A percentile compares a stretch with the other conserved stretches of the same genome.
These are phyloP conservation scores for Menura novaehollandiae DNA, from an alignment of 2,113 vertebrate species.

Conservation along the genomic window DNA sequence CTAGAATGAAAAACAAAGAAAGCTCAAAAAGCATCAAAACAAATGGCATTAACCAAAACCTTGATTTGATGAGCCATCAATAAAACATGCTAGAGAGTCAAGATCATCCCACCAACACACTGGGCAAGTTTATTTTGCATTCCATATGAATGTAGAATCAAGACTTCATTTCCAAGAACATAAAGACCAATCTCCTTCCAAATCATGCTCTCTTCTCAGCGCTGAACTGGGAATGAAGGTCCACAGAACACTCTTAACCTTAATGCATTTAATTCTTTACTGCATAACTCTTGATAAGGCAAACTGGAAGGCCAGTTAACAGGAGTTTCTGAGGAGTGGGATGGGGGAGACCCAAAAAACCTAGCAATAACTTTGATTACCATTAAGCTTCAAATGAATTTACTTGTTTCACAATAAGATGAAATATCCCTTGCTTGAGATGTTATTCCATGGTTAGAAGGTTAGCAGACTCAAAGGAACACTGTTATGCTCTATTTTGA, in stretches of 20 bases:
- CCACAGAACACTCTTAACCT: background rate
- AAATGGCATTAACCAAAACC: background rate
- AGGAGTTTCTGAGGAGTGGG: background rate
- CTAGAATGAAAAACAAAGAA: background rate
- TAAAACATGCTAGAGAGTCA: background rate
- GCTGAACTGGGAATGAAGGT: background rate
- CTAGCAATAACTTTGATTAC: background rate
- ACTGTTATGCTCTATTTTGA: background rate
- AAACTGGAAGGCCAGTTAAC: background rate
- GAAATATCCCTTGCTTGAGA: background rate
- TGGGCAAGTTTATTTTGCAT: background rate
- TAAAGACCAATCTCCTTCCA: background rate
- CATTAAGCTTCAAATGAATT: background rate
- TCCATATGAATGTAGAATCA: background rate
- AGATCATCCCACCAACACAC: background rate
- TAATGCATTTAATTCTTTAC: background rate
- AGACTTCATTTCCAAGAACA: background rate
- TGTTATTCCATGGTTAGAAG: background rate
- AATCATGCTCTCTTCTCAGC: background rate
- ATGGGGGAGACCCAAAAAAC: background rate
- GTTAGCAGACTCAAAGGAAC: background rate
- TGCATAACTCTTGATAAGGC: background rate
- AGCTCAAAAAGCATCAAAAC: background rate
- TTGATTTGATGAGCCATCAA: background rate
- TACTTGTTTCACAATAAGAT: background rate